Evolutionary conservation across 2,888 invertebrate species (phyloP), one percentile per base, ranked within the genome.

Genomic region (Eudasyphora cyanicolor): DNA sequence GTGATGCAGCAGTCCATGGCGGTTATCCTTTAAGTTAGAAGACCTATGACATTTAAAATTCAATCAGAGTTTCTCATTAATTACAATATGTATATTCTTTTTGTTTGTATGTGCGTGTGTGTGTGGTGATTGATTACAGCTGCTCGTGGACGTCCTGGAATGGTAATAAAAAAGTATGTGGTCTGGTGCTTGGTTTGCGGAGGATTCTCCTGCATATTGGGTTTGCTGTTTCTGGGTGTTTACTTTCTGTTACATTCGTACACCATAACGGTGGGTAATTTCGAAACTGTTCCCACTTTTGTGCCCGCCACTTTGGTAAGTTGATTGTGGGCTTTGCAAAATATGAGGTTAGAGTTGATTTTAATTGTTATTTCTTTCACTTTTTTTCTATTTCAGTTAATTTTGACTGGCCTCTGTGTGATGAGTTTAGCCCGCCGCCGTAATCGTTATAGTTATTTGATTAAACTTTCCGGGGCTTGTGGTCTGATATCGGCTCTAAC

Each of bases 231-330:
- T 91, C 93, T 96, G 81, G 95, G 95, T 57, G 95, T 96, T 42
- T 96, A 96, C 91, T 95, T 96, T 90, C 93, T 96, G 85, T 93
- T 96, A 69, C 94, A 96, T 83, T 95, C 95, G 54, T 95, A 96
- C 90, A 97, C 96, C 57, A 94, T 95, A 35, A 95, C 95, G 1
- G 93, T 95, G 86, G 94, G 93, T 29, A 94, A 97, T 89, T 95
- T 98, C 92, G 98, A 98, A 93, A 97, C 98, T 0, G 96, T 98
- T 87, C 98, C 98, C n/a, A 97, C 97, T 6, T 98, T 98, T 89
- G 97, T 98, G 87, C 97, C 97, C 49, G 97, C 97, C 81, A 95
- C 96, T 86, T 95, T 97, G 96, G 98, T 98, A 92, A 94, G 94
- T 91, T 38, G 38, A n/a, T n/a, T n/a, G n/a, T n/a, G n/a, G n/a